A percentile compares a stretch with the other conserved stretches of the same genome.
phyloP scores from a whole-genome alignment of 2,888 invertebrate species.

The Oithona nana region DNA sequence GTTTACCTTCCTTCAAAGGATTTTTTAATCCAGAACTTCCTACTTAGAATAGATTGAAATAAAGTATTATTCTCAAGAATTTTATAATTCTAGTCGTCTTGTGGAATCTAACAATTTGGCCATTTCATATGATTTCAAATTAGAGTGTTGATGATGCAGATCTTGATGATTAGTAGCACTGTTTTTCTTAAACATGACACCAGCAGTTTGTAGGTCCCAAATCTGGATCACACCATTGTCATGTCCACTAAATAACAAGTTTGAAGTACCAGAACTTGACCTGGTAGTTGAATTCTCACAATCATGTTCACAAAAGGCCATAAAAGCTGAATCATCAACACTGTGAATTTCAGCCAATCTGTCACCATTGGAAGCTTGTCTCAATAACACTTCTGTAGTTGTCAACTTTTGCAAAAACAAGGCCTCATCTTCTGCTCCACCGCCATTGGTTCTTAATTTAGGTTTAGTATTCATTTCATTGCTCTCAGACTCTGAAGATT shows the following conservation, averaged over 20 bases:
- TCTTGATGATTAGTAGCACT: constrained; percentile 24
- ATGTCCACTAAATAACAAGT: constrained; percentile 66
- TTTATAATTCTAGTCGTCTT: not conserved
- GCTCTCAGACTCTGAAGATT: not conserved
- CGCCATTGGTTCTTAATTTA: constrained; percentile 40
- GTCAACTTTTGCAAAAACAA: constrained; percentile 95
- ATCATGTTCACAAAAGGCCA: constrained; percentile 89
- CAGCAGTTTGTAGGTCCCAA: constrained; percentile 94
- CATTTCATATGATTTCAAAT: not conserved
- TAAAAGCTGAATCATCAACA: constrained; percentile 79
- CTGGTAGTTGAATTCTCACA: constrained; percentile 63
- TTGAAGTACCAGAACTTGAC: not conserved
- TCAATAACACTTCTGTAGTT: constrained; percentile 80
- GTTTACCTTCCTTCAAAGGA: not conserved
- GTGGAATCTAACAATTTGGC: not conserved
- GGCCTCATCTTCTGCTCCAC: constrained; percentile 94
- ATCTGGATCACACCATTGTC: constrained; percentile 82
- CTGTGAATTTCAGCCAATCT: constrained; percentile 42
- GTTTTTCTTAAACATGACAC: constrained; percentile 40
- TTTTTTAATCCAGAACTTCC: not conserved
- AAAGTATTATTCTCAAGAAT: no score
- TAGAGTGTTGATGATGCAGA: not conserved
- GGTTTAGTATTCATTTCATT: constrained; percentile 37
- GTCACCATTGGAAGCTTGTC: constrained; percentile 85
- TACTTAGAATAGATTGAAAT: no score